Conservation (phyloP, 2,797 vertebrate species). For the Sebastes kiyomatsui region DNA sequence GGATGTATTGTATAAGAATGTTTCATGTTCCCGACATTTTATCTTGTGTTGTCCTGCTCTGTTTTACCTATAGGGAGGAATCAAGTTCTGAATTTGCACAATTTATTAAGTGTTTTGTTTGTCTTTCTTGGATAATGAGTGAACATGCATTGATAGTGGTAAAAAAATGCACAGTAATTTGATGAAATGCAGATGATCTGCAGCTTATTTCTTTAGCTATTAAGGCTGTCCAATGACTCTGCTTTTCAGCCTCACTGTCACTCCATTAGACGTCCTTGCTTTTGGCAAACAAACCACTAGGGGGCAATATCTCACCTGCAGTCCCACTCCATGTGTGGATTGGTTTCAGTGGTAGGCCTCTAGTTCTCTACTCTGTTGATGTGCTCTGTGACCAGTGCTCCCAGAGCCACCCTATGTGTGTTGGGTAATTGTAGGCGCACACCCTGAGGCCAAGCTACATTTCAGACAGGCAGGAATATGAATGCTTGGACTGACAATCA, state of each 20-base stretch:
- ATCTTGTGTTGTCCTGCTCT: conserved; percentile 4
- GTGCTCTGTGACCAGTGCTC: conserved; percentile 47
- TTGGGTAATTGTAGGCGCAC: conserved; percentile 38
- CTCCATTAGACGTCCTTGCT: conserved; percentile 7
- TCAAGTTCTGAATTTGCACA: neutral
- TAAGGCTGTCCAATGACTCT: neutral
- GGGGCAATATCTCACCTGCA: conserved; percentile 76
- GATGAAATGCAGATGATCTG: neutral
- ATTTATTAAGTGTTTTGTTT: neutral
- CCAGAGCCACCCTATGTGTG: conserved; percentile 41
- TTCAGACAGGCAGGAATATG: conserved; percentile 51
- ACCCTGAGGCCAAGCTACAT: conserved; percentile 47
- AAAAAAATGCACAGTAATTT: neutral
- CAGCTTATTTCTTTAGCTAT: neutral
- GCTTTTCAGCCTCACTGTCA: neutral
- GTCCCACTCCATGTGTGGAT: neutral
- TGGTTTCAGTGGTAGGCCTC: conserved; percentile 41
- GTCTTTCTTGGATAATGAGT: neutral
- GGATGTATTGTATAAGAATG: conserved; percentile 15
- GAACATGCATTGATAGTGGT: neutral
- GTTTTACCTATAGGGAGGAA: neutral
- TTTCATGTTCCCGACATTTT: conserved; percentile 28
- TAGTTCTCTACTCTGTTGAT: conserved; percentile 15
- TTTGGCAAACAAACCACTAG: conserved; percentile 65
- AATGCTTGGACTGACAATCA: conserved; percentile 36